Conservation (phyloP, 2,797 vertebrate genomes). For the Pteronotus mesoamericanus region DNA sequence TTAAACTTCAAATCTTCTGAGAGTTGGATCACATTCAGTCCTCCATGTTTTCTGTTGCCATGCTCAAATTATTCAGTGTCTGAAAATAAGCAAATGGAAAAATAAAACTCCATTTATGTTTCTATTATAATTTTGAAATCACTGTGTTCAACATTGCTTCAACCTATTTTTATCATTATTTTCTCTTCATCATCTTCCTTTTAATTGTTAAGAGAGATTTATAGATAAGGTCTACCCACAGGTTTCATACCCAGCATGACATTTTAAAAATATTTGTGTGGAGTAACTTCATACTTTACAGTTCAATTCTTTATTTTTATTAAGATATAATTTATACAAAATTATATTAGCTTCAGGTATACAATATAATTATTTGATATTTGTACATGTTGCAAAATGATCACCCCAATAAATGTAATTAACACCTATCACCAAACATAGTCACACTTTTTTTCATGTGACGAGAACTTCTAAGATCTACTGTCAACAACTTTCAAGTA, state of each 20-base stretch:
- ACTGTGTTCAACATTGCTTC: background rate
- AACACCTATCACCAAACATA: background rate
- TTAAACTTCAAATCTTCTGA: constrained; percentile 36
- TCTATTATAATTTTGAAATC: background rate
- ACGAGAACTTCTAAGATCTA: background rate
- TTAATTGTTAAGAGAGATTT: background rate
- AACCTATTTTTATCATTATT: background rate
- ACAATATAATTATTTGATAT: background rate
- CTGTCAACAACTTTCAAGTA: background rate
- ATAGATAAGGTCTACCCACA: background rate
- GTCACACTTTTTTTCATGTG: background rate
- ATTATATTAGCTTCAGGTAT: background rate
- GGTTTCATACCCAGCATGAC: background rate
- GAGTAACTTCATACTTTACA: background rate
- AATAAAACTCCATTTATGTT: background rate
- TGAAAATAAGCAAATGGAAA: background rate
- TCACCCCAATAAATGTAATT: background rate
- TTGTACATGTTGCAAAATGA: background rate
- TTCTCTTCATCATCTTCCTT: background rate
- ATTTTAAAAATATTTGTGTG: background rate
- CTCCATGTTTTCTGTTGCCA: background rate
- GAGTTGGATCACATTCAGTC: background rate
- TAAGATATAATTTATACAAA: background rate
- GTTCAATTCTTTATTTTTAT: background rate
- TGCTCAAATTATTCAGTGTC: background rate